These are phyloP conservation scores for Listronotus bonariensis DNA, from an alignment of 1,140 invertebrate genomes.

Conservation along the genomic window DNA sequence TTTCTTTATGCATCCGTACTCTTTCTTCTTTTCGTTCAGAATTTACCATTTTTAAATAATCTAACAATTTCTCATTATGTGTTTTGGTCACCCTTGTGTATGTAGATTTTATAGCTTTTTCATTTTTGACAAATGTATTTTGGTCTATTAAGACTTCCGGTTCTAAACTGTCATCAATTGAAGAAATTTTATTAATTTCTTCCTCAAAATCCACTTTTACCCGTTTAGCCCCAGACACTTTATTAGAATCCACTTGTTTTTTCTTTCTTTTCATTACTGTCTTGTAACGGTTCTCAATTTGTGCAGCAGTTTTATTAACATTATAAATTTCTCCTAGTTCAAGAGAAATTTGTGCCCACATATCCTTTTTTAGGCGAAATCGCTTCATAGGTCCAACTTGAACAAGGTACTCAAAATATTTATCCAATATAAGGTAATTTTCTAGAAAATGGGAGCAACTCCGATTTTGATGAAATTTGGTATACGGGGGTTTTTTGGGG, in stretches of 20 bases:
- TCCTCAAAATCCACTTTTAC: conserved; percentile 3
- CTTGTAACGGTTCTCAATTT: conserved; percentile 11
- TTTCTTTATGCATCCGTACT: not conserved
- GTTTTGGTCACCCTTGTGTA: no score
- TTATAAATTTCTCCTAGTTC: not conserved
- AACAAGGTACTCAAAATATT: no score
- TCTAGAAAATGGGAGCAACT: no score
- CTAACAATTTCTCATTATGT: no score
- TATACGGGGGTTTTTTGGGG: no score
- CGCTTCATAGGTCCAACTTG: conserved; percentile 21
- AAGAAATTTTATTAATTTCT: conserved; percentile 11
- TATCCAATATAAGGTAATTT: no score
- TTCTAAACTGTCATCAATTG: not conserved
- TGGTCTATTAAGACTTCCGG: no score
- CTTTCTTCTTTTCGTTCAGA: not conserved
- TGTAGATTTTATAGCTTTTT: no score
- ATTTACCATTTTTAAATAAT: not conserved
- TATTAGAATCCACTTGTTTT: not conserved
- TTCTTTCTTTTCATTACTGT: conserved; percentile 19
- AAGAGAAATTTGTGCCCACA: conserved; percentile 21
- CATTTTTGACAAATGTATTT: no score
- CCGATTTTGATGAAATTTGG: no score
- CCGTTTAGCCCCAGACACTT: not conserved
- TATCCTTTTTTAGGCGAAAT: conserved; percentile 29
- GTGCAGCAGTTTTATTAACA: not conserved